Evolutionary conservation across 1,140 invertebrate genomes (phyloP).

Genomic region (Holotrichia oblita): DNA sequence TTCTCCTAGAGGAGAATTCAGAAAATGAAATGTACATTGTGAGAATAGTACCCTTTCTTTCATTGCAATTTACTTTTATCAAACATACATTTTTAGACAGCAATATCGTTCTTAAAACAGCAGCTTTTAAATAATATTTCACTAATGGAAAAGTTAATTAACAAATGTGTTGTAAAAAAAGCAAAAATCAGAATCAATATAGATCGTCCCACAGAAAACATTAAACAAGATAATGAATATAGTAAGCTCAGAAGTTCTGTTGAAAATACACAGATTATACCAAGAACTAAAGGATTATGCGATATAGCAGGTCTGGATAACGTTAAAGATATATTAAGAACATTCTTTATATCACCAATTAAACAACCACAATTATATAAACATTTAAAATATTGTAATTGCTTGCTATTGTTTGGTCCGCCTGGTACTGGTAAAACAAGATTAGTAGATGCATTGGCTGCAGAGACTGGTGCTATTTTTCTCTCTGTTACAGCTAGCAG

Average conservation of each 20-base stretch:
- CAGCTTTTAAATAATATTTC: neutral
- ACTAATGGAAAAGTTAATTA: neutral
- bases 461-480: conserved; percentile 64
- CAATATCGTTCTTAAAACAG: neutral
- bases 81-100: neutral
- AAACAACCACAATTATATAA: conserved; percentile 56
- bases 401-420: conserved; percentile 74
- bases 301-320: conserved; percentile 52
- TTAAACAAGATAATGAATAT: neutral
- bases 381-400: conserved; percentile 54
- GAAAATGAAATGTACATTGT: neutral
- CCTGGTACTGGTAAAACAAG: conserved; percentile 79
- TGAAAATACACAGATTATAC: conserved; percentile 39
- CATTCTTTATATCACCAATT: conserved; percentile 52
- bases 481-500: conserved; percentile 66
- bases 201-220: neutral
- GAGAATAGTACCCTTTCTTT: neutral
- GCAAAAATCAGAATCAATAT: neutral
- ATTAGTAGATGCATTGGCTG: conserved; percentile 67
- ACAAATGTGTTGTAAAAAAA: neutral
- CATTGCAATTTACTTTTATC: neutral
- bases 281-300: conserved; percentile 51
- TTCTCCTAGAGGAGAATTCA: neutral
- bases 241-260: neutral
- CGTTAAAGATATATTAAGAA: conserved; percentile 45